phyloP scores from a whole-genome alignment of 2,888 invertebrate species.

The Podotricha telesiphe region DNA sequence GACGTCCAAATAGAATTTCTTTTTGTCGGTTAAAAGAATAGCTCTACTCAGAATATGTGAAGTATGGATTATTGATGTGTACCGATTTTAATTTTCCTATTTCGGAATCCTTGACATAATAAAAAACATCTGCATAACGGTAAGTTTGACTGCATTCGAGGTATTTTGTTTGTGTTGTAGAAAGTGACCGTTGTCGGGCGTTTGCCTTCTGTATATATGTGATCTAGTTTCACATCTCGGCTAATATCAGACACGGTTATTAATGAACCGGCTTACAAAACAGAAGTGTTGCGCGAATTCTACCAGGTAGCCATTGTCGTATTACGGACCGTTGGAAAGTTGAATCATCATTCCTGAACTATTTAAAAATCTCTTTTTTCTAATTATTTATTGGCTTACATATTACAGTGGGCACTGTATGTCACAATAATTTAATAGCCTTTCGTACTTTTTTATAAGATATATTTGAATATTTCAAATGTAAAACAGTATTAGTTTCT shows the following conservation, averaged over 20 bases:
- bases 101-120: conserved; percentile 51
- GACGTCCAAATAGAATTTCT: conserved; percentile 68
- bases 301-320: conserved; percentile 56
- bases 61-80: conserved; percentile 56
- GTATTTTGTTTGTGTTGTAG: conserved; percentile 76
- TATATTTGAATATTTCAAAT: not conserved
- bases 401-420: conserved; percentile 38
- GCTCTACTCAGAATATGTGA: conserved; percentile 70
- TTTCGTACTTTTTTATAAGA: not conserved
- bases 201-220: conserved; percentile 61
- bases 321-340: conserved; percentile 53
- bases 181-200: conserved; percentile 78
- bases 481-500: not conserved
- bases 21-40: conserved; percentile 65
- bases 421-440: conserved; percentile 1
- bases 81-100: conserved; percentile 57
- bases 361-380: conserved; percentile 49
- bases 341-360: conserved; percentile 56
- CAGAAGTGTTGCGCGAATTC: conserved; percentile 66
- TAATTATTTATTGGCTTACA: conserved; percentile 38
- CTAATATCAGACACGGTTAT: conserved; percentile 64
- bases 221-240: conserved; percentile 74
- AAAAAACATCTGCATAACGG: conserved; percentile 60
- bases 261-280: conserved; percentile 69
- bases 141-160: conserved; percentile 73